Percentiles rank a stretch among this genome's conserved stretches.
Conservation (phyloP, 2,113 vertebrate species). For the Columbina picui region DNA sequence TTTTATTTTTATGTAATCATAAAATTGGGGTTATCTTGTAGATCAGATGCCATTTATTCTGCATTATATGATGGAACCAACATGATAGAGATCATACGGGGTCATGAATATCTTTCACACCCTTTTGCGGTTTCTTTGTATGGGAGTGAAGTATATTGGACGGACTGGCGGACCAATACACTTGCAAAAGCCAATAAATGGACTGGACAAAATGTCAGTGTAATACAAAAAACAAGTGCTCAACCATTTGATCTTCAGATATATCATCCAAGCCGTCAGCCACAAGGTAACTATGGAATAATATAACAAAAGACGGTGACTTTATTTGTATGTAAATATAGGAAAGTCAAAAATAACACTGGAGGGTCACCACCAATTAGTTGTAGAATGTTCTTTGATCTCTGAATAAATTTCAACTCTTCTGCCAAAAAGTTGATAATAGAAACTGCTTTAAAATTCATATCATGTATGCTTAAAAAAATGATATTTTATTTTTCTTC, state of each 20-base stretch:
- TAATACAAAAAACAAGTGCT: constrained; percentile 98
- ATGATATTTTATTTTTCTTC: neutral
- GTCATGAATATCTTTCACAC: constrained; percentile 97
- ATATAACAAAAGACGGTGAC: neutral
- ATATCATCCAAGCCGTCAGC: constrained; percentile 96
- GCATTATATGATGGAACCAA: constrained; percentile 92
- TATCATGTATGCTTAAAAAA: neutral
- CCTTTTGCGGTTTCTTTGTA: constrained; percentile 96
- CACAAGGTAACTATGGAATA: constrained; percentile 82
- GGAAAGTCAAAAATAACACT: neutral
- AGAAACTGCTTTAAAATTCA: neutral
- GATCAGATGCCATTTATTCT: constrained; percentile 98
- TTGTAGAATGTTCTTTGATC: neutral
- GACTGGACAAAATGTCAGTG: constrained; percentile 95
- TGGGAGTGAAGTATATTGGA: constrained; percentile 97
- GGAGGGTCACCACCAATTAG: neutral
- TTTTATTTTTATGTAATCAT: neutral
- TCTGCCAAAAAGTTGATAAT: neutral
- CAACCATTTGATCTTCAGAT: constrained; percentile 98
- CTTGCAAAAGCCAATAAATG: constrained; percentile 97
- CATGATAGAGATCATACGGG: constrained; percentile 94
- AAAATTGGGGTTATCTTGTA: constrained; percentile 64
- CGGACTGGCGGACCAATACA: constrained; percentile 98
- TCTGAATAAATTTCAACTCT: neutral
- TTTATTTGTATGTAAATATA: neutral